Conservation (phyloP, 2,113 vertebrate species). For the Empidonax traillii region DNA sequence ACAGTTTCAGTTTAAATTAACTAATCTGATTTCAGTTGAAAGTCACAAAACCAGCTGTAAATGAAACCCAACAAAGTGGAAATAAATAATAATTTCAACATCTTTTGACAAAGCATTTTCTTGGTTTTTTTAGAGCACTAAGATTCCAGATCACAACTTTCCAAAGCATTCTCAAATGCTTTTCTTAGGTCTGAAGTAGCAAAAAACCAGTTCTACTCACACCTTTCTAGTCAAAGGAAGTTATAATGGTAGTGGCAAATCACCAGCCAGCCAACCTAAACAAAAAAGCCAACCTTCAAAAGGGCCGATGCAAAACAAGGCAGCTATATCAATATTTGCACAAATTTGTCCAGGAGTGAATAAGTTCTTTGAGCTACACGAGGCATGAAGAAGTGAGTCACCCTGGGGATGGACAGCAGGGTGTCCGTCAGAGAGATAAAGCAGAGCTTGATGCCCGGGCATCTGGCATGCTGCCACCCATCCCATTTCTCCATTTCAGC, state of each 20-base stretch:
- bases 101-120: neutral
- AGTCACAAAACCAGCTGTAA: neutral
- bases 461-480: constrained; percentile 6
- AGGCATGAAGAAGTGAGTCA: neutral
- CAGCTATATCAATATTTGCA: constrained; percentile 7
- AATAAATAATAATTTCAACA: neutral
- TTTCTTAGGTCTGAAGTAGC: neutral
- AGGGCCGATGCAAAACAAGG: neutral
- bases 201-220: neutral
- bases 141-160: neutral
- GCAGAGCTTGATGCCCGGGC: neutral
- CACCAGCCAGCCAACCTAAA: neutral
- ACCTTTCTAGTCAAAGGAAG: neutral
- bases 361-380: neutral
- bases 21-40: neutral
- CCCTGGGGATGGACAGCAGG: neutral
- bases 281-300: neutral
- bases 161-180: neutral
- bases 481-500: constrained; percentile 37
- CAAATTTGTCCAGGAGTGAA: neutral
- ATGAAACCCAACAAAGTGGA: neutral
- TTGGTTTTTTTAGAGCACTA: neutral
- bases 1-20: neutral
- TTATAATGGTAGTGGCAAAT: neutral
- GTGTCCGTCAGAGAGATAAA: neutral